Evolutionary conservation across 2,888 invertebrate genomes (phyloP), one percentile per base, ranked within the genome.

Genomic region (Branchellion lobata): DNA sequence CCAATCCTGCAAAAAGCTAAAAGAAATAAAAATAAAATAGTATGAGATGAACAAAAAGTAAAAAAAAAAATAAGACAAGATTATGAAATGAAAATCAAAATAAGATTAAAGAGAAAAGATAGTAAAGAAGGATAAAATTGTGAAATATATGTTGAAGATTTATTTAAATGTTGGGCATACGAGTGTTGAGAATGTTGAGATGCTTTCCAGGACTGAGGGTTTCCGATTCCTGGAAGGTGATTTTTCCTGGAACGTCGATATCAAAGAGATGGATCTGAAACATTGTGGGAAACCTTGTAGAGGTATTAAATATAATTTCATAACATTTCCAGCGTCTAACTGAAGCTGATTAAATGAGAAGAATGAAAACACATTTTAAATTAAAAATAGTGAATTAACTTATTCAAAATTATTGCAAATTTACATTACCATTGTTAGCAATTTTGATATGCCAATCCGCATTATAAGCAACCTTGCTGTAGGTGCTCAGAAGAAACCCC

Each of bases 171-270:
- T n/a, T n/a, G n/a, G n/a, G n/a, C 84, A 81, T 81, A 87, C 87
- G 90, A 24, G 92, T 91, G 51, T 92, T 90, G 85, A 96, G 92
- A 0, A 90, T 92, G 0, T 92, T 92, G 77, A 95, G 88, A 2
- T 90, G 87, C 85, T 92, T 90, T 0, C 96, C 97, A 0, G 93
- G 90, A 29, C 91, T 90, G 0, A 97, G 88, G 0, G 92, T 92
- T 80, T 94, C 93, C 0, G 96, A 96, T 87, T 97, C 97, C 85
- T 93, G 93, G 86, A 97, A 96, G 0, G 91, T 92, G n/a, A 96
- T 93, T 85, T 93, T 93, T 65, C 92, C 93, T 76, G 95, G 95
- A 77, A 98, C 93, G 86, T 96, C 93, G 84, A 98, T 96, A 88
- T 98, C 96, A 88, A 97, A 97, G 72, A 97, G 90, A 88, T 97